These are phyloP conservation scores for Herminia tarsipennalis DNA, from an alignment of 2,888 invertebrate genomes.

Conservation along the genomic window DNA sequence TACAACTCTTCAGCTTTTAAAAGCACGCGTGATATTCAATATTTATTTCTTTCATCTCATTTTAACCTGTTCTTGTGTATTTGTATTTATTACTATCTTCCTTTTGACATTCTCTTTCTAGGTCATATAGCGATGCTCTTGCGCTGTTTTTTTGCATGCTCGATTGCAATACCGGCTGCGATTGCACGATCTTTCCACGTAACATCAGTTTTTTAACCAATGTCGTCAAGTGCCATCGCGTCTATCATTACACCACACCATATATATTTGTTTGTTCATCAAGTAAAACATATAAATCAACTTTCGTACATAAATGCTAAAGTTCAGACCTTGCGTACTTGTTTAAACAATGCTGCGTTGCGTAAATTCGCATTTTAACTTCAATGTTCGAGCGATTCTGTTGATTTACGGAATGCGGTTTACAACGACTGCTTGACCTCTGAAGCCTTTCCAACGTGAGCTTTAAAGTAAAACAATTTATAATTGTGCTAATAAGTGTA, in stretches of 20 bases:
- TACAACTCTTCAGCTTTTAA: no score
- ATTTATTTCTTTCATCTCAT: conserved; percentile 18
- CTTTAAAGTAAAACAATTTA: conserved; percentile 33
- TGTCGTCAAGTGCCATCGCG: conserved; percentile 27
- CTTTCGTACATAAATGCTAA: conserved; percentile 39
- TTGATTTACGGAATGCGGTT: conserved; percentile 34
- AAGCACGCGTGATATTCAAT: conserved; percentile 7
- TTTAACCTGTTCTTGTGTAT: conserved; percentile 16
- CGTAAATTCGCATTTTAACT: conserved; percentile 41
- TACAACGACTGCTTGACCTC: conserved; percentile 40
- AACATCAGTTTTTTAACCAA: conserved; percentile 24
- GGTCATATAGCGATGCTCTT: conserved; percentile 23
- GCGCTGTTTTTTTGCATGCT: conserved; percentile 21
- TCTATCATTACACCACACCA: conserved; percentile 31
- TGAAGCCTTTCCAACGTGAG: conserved; percentile 34
- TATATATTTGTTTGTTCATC: conserved; percentile 38
- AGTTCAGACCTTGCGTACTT: conserved; percentile 39
- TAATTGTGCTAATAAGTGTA: conserved; percentile 50
- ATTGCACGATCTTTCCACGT: conserved; percentile 34
- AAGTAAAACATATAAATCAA: conserved; percentile 36
- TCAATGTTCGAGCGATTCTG: conserved; percentile 28
- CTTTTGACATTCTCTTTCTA: conserved; percentile 35
- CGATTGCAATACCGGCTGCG: conserved; percentile 27
- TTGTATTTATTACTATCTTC: conserved; percentile 34
- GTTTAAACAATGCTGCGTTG: conserved; percentile 42